Evolutionary conservation across 1,140 invertebrate genomes (phyloP).

Genomic region (Zaprionus vittiger): DNA sequence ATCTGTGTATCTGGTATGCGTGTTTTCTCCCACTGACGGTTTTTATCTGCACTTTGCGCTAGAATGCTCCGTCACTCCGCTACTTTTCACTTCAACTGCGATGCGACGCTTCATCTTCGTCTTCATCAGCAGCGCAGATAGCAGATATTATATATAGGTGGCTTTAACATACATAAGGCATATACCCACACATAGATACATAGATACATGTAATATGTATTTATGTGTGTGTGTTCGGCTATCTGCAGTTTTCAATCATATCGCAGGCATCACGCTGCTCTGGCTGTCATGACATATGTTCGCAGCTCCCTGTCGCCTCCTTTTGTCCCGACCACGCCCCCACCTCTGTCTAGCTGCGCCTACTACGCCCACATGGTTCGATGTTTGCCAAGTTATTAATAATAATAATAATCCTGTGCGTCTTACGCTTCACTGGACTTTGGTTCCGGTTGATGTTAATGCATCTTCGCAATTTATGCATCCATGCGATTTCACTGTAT

Average conservation of each 20-base stretch:
- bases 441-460: constrained; percentile 76
- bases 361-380: constrained; percentile 27
- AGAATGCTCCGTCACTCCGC: constrained; percentile 70
- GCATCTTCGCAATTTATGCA: constrained; percentile 61
- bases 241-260: constrained; percentile 43
- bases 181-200: not conserved
- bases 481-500: constrained; percentile 23
- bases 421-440: constrained; percentile 63
- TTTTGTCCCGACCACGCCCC: not conserved
- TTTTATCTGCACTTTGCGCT: constrained; percentile 79
- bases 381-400: constrained; percentile 45
- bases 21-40: constrained; percentile 38
- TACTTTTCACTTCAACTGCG: constrained; percentile 62
- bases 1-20: not conserved
- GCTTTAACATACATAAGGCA: not conserved
- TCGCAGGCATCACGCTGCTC: constrained; percentile 38
- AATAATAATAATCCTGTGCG: constrained; percentile 59
- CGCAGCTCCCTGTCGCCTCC: not conserved
- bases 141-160: not conserved
- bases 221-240: not conserved
- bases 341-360: constrained; percentile 8
- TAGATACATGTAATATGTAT: not conserved
- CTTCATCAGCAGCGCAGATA: constrained; percentile 16
- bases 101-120: constrained; percentile 64
- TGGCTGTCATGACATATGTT: constrained; percentile 15